Evolutionary conservation across 1,140 invertebrate genomes (phyloP), one percentile per base, ranked within the genome.

Genomic region (Acromyrmex heyeri): DNA sequence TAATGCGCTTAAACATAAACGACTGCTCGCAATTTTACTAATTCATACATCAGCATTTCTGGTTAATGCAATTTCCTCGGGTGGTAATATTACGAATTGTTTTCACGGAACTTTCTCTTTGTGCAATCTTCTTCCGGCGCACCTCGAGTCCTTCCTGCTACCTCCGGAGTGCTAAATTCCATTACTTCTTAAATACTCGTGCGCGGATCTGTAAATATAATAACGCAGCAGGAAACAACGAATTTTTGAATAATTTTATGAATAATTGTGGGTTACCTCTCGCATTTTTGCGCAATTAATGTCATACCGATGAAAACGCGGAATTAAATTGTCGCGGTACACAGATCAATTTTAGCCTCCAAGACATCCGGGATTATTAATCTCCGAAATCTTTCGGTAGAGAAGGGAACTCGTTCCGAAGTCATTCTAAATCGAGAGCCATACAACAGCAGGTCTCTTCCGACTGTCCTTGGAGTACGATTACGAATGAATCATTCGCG

Each of bases 21-120:
- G 65, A 48, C 69, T 88, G 77, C 50, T 67, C 53, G 67, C 53
- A 86, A 77, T 89, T 86, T 89, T 86, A 85, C 81, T 88, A 75
- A 89, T 89, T 89, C 87, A 88, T 89, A 88, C 75, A 64, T 86
- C 81, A 75, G 81, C 73, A 48, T 79, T 86, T 69, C 75, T 86
- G 72, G 85, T 88, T 89, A 89, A 89, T 72, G 67, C 53, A 67
- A 89, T 89, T 85, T 86, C 73, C 73, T 44, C 75, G 67, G 21
- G 69, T 48, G 65, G 53, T 86, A 86, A 79, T 75, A 85, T 77
- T 50, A 65, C 81, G 78, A 62, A 87, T 88, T 77, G 87, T 83
- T 87, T 76, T 85, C 70, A 53, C 24, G 30, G 48, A 88, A 88
- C 62, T 88, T 87, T 85, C 86, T 38, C 70, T 61, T 83, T 59